Base-by-base conservation (phyloP, 2,888 invertebrate species). In the Watsonalla cultraria region DNA sequence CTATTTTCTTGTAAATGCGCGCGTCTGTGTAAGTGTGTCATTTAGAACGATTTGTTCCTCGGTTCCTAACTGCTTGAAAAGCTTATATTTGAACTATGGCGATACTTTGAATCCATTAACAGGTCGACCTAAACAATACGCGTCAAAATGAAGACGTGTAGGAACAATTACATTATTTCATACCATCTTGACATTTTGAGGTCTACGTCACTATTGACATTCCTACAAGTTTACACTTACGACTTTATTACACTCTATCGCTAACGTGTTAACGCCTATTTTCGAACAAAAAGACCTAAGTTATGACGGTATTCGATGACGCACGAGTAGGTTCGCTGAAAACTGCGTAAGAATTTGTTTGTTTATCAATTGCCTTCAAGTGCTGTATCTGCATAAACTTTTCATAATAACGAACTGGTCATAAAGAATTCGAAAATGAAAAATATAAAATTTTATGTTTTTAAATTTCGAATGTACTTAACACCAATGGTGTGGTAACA, bases 241-340 rank as follows among this genome's bases (percentile, higher is more conserved):
- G 51, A 8, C 53, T 56, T 2, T 37, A 11, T 2, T 47, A n/a
- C 1, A 54, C 59, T 53, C 54, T 70, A 61, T 24, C 0, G 0
- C 0, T 0, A 0, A 14, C 0, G 0, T 0, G 0, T 51, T 66
- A 75, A 54, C 55, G 59, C 49, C 42, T 15, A 48, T 8, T 37
- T 64, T 67, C 0, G 42, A 5, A 42, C 8, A 11, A 35, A 46
- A 7, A 46, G 47, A 46, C 24, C 5, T 7, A 2, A 46, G 45
- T 15, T 8, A 9, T 45, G 59, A 35, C 66, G 59, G 55, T 55
- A 6, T 51, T 51, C 7, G 46, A 58, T 69, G 72, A 76, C 76
- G 76, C 64, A 62, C 58, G 72, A 60, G 73, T 72, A 68, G 72
- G 70, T 76, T 74, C 74, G 65, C 64, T 55, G 76, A 76, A 74